Conservation (phyloP, 2,797 vertebrate genomes). For the Molothrus ater region DNA sequence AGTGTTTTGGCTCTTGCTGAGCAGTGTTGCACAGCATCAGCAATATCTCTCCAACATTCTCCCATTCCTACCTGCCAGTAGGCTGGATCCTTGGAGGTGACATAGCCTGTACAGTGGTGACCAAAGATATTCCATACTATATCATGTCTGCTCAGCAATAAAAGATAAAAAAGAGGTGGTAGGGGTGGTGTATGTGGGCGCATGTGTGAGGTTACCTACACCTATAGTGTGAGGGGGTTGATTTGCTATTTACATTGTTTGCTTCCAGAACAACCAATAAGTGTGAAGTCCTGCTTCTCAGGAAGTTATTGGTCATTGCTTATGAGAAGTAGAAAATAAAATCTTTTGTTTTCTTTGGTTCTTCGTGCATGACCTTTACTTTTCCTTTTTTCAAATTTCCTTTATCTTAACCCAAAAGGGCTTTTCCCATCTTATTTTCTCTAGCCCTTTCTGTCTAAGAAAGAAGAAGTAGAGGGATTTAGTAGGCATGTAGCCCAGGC, state of each 20-base stretch:
- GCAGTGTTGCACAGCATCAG: too few relatives aligned
- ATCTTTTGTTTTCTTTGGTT: neutral
- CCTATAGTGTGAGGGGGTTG: accelerated
- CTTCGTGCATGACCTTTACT: neutral
- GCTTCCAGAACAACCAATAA: neutral
- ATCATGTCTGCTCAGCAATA: neutral
- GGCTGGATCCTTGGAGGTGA: neutral
- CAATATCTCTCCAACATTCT: neutral
- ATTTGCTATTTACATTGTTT: neutral
- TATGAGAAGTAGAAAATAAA: neutral
- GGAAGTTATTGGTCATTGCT: neutral
- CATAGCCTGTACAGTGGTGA: neutral
- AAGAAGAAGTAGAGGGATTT: neutral
- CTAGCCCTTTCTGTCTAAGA: neutral
- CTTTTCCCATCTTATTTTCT: neutral
- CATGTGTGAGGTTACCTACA: neutral
- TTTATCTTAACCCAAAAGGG: neutral
- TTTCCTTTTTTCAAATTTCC: neutral
- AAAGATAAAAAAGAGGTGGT: neutral
- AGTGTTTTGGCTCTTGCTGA: neutral
- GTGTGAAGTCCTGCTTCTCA: neutral
- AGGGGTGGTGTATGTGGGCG: too few relatives aligned
- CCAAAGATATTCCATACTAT: neutral
- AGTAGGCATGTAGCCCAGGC: neutral
- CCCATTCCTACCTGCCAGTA: neutral